phyloP scores from a whole-genome alignment of 2,888 invertebrate species.

The Stenchaetothrips biformis region DNA sequence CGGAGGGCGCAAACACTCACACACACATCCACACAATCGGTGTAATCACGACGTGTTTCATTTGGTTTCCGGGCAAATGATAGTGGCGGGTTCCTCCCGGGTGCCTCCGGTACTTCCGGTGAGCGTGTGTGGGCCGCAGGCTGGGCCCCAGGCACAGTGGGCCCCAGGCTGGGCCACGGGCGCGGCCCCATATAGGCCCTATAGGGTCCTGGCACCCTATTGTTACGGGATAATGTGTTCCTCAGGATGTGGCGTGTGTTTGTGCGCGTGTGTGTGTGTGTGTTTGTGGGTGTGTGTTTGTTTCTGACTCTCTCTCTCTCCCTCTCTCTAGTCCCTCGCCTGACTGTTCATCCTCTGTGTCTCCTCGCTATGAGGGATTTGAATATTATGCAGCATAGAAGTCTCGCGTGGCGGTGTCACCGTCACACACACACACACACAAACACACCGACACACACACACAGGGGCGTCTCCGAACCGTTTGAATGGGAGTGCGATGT shows the following conservation, averaged over 20 bases:
- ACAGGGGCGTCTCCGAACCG: too few relatives aligned
- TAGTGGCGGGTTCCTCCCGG: background rate
- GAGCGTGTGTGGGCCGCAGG: conserved; percentile 10
- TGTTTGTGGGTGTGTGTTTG: background rate
- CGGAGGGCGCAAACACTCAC: background rate
- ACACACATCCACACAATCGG: background rate
- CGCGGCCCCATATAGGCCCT: background rate
- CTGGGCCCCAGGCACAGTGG: too few relatives aligned
- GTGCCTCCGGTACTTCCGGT: conserved; percentile 9
- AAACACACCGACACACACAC: too few relatives aligned
- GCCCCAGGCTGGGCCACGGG: background rate
- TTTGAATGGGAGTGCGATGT: too few relatives aligned
- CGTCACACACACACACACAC: too few relatives aligned
- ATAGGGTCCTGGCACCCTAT: background rate
- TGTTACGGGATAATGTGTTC: conserved; percentile 16
- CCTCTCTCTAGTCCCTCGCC: background rate
- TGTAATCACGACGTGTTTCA: conserved; percentile 15
- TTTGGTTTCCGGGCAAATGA: conserved; percentile 20
- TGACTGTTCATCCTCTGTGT: background rate
- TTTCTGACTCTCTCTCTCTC: background rate
- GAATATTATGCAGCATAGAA: conserved; percentile 13
- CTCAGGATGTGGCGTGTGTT: background rate
- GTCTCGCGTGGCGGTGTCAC: background rate
- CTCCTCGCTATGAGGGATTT: background rate
- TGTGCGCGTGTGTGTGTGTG: background rate